Conservation (phyloP, 1,140 invertebrate genomes). For the Mactra quadrangularis region DNA sequence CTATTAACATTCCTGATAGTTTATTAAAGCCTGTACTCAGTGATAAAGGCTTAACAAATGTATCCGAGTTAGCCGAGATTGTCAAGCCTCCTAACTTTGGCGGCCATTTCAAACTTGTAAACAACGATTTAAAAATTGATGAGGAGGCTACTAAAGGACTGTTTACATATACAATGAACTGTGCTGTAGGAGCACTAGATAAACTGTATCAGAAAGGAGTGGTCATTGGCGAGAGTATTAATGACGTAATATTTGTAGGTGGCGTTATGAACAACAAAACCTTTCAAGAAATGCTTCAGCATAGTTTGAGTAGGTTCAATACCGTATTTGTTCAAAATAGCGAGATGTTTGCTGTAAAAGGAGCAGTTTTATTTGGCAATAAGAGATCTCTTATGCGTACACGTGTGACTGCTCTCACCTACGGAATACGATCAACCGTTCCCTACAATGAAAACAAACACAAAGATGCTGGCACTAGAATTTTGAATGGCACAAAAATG, state of each 20-base stretch:
- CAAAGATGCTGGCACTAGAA: neutral
- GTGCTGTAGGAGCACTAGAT: neutral
- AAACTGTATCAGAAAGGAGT: neutral
- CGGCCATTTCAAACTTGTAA: conserved; percentile 18
- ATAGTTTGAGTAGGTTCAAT: neutral
- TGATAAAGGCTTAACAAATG: conserved; percentile 20
- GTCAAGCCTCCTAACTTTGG: conserved; percentile 44
- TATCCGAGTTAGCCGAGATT: neutral
- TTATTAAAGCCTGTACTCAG: neutral
- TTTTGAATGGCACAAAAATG: conserved; percentile 41
- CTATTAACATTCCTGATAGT: conserved; percentile 10
- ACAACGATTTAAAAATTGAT: conserved; percentile 1
- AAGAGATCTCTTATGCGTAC: neutral
- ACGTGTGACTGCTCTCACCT: conserved; percentile 28
- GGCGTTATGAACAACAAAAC: conserved; percentile 9
- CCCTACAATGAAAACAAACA: conserved; percentile 46
- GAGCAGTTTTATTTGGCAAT: conserved; percentile 27
- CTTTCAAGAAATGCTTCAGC: neutral
- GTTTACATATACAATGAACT: conserved; percentile 32
- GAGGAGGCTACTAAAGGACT: conserved; percentile 13
- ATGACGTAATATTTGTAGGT: conserved; percentile 33
- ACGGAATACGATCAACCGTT: conserved; percentile 31
- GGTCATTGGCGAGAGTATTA: neutral
- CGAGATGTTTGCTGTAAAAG: conserved; percentile 32
- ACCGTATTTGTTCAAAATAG: conserved; percentile 14